A percentile compares a stretch with the other conserved stretches of the same genome.
phyloP scores from a whole-genome alignment of 2,113 vertebrate species.

The Cyanoderma ruficeps region DNA sequence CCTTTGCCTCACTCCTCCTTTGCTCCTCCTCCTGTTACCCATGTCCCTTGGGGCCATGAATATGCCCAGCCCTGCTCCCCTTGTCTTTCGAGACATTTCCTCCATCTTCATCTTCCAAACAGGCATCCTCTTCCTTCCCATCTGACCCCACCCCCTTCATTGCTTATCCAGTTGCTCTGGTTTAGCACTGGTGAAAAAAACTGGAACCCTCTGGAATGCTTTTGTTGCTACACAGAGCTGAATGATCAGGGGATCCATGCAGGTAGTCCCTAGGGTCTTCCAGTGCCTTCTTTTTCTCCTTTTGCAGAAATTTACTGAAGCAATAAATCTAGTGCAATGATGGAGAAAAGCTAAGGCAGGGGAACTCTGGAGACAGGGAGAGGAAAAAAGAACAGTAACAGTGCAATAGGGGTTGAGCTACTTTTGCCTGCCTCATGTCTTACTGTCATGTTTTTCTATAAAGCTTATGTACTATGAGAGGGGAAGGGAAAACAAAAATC shows the following conservation, averaged over 20 bases:
- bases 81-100: neutral
- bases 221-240: slow-evolving; percentile 45
- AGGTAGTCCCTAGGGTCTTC: slow-evolving; percentile 5
- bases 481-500: neutral
- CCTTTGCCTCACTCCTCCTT: neutral
- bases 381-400: slow-evolving; percentile 6
- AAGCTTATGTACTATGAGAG: neutral
- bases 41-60: neutral
- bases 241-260: slow-evolving; percentile 47
- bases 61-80: neutral
- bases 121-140: neutral
- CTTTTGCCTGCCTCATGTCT: slow-evolving; percentile 16
- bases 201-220: slow-evolving; percentile 53
- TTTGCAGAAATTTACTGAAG: slow-evolving; percentile 70
- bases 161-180: slow-evolving; percentile 8
- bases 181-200: slow-evolving; percentile 52
- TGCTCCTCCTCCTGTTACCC: neutral
- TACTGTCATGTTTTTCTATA: neutral
- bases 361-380: slow-evolving; percentile 51
- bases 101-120: neutral
- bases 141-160: neutral
- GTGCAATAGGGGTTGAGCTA: neutral
- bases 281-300: slow-evolving; percentile 11
- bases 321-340: slow-evolving; percentile 70
- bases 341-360: slow-evolving; percentile 70